These are phyloP conservation scores for Empidonax alnorum DNA, from an alignment of 2,113 vertebrate species.

Conservation along the genomic window DNA sequence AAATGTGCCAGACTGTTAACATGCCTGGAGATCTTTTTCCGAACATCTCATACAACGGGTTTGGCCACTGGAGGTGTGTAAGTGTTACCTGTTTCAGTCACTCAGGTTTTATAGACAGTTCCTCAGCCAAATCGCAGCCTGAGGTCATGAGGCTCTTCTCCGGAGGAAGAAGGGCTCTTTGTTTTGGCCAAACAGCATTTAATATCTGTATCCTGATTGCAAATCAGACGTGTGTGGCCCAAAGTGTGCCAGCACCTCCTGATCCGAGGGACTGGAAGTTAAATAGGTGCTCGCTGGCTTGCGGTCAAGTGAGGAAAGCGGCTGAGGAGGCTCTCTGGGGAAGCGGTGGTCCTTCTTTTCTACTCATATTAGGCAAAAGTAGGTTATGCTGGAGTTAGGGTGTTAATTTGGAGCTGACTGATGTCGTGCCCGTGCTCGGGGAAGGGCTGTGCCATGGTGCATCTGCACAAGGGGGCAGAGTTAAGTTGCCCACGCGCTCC, in stretches of 20 bases:
- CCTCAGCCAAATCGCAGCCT: not conserved
- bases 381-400: not conserved
- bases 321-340: not conserved
- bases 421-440: rapidly evolving
- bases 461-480: slow-evolving; percentile 58
- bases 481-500: slow-evolving; percentile 26
- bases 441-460: not conserved
- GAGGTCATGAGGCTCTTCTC: not conserved
- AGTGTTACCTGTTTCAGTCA: not conserved
- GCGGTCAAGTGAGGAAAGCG: not conserved
- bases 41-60: not conserved
- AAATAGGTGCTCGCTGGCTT: not conserved
- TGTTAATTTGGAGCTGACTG: not conserved
- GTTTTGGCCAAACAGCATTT: not conserved
- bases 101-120: slow-evolving; percentile 8
- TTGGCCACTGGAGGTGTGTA: not conserved
- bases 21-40: not conserved
- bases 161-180: not conserved
- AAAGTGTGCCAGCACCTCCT: not conserved
- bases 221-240: not conserved
- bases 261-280: not conserved
- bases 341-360: not conserved
- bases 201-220: not conserved
- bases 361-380: not conserved
- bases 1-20: not conserved